A percentile compares a stretch with the other conserved stretches of the same genome.
These are phyloP conservation scores for Chionis minor DNA, from an alignment of 2,113 vertebrate species.

Conservation along the genomic window DNA sequence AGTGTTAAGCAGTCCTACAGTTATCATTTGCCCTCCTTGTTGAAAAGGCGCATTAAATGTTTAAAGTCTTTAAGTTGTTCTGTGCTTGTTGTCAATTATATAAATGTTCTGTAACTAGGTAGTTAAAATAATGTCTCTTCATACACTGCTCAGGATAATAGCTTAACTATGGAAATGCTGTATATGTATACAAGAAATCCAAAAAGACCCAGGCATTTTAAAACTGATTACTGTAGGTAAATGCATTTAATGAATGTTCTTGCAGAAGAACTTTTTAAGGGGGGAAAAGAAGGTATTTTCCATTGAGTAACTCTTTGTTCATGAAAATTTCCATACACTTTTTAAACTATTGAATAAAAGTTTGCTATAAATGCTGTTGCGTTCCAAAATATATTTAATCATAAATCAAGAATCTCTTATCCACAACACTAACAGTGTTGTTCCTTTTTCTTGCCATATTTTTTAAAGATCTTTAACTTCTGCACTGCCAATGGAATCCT, in stretches of 20 bases:
- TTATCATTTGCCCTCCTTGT: slow-evolving; percentile 45
- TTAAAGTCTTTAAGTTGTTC: slow-evolving; percentile 46
- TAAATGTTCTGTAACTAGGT: slow-evolving; percentile 45
- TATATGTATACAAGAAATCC: slow-evolving; percentile 4
- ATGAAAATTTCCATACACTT: slow-evolving; percentile 45
- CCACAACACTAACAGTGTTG: background rate
- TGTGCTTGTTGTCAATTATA: slow-evolving; percentile 60
- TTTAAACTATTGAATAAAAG: slow-evolving; percentile 67
- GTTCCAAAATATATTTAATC: slow-evolving; percentile 51
- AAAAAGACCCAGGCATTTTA: slow-evolving; percentile 8
- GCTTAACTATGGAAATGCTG: slow-evolving; percentile 11
- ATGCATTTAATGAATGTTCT: slow-evolving; percentile 25
- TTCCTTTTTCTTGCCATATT: background rate
- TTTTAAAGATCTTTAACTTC: background rate
- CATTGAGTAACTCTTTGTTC: slow-evolving; percentile 36
- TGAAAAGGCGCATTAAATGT: slow-evolving; percentile 68
- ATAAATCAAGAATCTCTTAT: background rate
- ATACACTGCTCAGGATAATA: slow-evolving; percentile 53
- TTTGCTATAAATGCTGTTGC: slow-evolving; percentile 62
- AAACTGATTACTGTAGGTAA: slow-evolving; percentile 24
- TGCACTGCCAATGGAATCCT: background rate
- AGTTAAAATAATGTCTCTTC: slow-evolving; percentile 34
- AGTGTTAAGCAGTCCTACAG: slow-evolving; percentile 32
- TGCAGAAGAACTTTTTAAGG: slow-evolving; percentile 16
- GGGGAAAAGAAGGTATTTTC: slow-evolving; percentile 19